These are phyloP conservation scores for Haliaeetus leucogaster DNA, from an alignment of 2,113 vertebrate species.

Conservation along the genomic window DNA sequence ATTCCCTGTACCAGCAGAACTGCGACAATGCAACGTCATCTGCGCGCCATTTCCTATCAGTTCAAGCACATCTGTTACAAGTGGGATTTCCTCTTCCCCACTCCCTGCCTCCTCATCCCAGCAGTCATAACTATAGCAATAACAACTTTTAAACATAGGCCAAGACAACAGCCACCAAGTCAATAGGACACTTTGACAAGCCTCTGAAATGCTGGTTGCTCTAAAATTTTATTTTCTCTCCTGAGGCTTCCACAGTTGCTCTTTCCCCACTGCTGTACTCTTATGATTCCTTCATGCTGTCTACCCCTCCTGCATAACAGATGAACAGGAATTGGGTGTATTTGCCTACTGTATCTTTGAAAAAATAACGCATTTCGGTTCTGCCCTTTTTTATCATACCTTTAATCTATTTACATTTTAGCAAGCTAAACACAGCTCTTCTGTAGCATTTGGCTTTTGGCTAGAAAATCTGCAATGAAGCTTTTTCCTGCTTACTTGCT, in stretches of 20 bases:
- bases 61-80: not conserved
- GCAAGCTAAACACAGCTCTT: not conserved
- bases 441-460: not conserved
- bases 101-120: not conserved
- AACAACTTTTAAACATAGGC: not conserved
- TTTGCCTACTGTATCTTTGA: not conserved
- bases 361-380: not conserved
- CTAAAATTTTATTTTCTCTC: not conserved
- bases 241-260: not conserved
- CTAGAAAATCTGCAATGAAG: not conserved
- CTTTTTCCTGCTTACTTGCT: not conserved
- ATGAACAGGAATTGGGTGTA: not conserved
- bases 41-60: not conserved
- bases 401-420: not conserved
- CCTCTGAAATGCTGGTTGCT: not conserved
- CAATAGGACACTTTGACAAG: not conserved
- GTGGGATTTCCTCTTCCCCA: not conserved
- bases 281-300: not conserved
- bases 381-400: not conserved
- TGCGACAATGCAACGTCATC: not conserved
- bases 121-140: not conserved
- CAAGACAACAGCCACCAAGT: not conserved
- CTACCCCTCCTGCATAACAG: not conserved
- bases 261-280: not conserved
- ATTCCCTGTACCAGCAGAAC: not conserved